Evolutionary conservation across 2,797 vertebrate genomes (phyloP), one percentile per base, ranked within the genome.

Genomic region (Apodemus agrarius): DNA sequence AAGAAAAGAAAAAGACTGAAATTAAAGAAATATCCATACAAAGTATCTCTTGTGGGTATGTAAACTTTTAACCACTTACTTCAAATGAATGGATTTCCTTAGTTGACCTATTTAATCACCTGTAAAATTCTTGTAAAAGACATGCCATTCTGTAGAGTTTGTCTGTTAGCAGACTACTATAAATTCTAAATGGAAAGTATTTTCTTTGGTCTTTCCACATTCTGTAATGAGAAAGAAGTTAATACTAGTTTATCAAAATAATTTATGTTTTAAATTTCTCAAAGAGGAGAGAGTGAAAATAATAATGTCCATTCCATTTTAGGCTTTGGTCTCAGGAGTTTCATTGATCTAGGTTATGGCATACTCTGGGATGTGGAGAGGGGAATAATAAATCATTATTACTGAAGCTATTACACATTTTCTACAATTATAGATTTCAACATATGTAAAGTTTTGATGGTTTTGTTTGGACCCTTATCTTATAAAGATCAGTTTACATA

Each of bases 211-310:
- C 52, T 98, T 98, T 98, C 91, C 95, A 98, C 79, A 96, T 97
- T 97, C 96, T 97, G 90, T 93, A 96, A 93, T 97, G 95, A 98
- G 95, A 98, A 98, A 97, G 93, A 98, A 98, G 95, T 76, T 93
- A 97, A 96, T 91, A 61, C 85, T 95, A 94, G 40, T 96, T 96
- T 98, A 98, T 97, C 97, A 98, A 97, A 98, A 96, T 98, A 98
- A 98, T 98, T 98, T 98, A 98, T 98, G 96, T 93, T 96, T 96
- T 96, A 97, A 98, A 98, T 98, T 98, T 98, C 97, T 97, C 67
- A 10, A 96, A 97, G 93, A 91, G 93, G 85, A 97, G 91, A 92
- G 84, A 84, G 46, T 49, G 85, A 98, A 97, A 98, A 98, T 83
- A 98, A 97, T 97, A 98, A 96, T 72, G 22, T 95, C 67, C 78